Evolutionary conservation across 2,888 invertebrate species (phyloP), one percentile per base, ranked within the genome.

Genomic region (Ochropacha duplaris): DNA sequence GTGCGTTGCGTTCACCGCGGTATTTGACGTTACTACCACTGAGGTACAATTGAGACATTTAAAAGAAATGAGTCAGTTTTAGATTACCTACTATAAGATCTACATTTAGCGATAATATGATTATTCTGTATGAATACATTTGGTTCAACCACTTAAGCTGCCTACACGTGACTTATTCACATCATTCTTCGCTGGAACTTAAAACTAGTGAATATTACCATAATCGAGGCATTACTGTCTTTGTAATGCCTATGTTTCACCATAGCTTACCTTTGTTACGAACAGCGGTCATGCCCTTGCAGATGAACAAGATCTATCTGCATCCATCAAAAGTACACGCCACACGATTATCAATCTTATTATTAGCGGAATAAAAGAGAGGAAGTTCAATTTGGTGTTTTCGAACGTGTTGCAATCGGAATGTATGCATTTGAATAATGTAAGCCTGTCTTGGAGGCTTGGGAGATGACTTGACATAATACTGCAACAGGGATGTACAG

Each of bases 381-480:
- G 55, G 49, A 49, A 61, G 9, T 55, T 14, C 6, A 59, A 58
- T 60, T 70, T 55, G 57, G 62, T 61, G 59, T 57, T 68, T 59
- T 59, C 56, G 50, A 69, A 74, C 68, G 57, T 66, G 65, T 66
- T 71, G 67, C 74, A 71, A 78, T 76, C 70, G 69, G 83, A 82
- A 83, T 71, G 79, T 80, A 81, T 84, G 83, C 81, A 85, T 90
- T 90, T 91, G 90, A 91, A 92, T 91, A 90, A 90, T 89, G 86
- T 86, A 86, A 90, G 80, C 87, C 84, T 86, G 90, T 86, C 84
- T 85, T 75, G 74, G 78, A 81, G 83, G 80, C 82, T 72, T 76
- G 74, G 75, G 81, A 87, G 89, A 89, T 92, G 91, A 92, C 90
- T 88, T 83, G 84, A 84, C 90, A 87, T 87, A 88, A 89, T 88